Evolutionary conservation across 2,113 vertebrate species (phyloP).

Genomic region (Grantiella picta): DNA sequence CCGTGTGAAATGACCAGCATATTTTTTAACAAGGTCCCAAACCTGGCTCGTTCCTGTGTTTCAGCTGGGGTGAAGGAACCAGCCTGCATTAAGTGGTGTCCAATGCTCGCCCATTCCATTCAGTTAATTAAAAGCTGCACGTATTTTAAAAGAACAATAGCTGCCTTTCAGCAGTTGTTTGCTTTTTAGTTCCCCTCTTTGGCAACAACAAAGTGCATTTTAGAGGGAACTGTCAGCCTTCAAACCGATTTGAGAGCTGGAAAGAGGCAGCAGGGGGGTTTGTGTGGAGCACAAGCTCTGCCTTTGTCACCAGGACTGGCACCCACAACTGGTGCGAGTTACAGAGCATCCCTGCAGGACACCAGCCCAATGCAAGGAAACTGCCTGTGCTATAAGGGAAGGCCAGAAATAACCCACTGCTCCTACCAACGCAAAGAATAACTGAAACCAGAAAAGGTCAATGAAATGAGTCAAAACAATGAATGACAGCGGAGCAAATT

Average conservation of each 20-base stretch:
- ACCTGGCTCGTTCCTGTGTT: conserved; percentile 1
- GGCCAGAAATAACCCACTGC: conserved; percentile 52
- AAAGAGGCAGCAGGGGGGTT: neutral
- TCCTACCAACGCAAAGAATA: conserved; percentile 51
- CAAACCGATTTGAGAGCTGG: neutral
- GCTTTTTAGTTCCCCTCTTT: conserved; percentile 47
- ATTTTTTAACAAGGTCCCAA: conserved; percentile 33
- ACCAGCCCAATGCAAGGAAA: neutral
- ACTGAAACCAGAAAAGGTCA: conserved; percentile 61
- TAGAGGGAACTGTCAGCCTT: conserved; percentile 34
- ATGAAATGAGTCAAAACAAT: conserved; percentile 60
- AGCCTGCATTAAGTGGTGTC: neutral
- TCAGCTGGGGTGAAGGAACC: neutral
- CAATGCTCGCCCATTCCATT: neutral
- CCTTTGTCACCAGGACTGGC: conserved; percentile 34
- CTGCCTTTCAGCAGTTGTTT: conserved; percentile 55
- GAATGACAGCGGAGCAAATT: conserved; percentile 48
- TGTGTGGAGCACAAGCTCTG: conserved; percentile 41
- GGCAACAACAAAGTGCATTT: conserved; percentile 40
- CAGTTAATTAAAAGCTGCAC: conserved; percentile 48
- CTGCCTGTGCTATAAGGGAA: neutral
- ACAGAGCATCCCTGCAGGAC: neutral
- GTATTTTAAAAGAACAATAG: conserved; percentile 38
- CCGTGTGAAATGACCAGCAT: conserved; percentile 5
- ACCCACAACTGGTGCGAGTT: neutral